Evolutionary conservation across 2,113 vertebrate species (phyloP), one percentile per base, ranked within the genome.

Genomic region (Haemorhous mexicanus): DNA sequence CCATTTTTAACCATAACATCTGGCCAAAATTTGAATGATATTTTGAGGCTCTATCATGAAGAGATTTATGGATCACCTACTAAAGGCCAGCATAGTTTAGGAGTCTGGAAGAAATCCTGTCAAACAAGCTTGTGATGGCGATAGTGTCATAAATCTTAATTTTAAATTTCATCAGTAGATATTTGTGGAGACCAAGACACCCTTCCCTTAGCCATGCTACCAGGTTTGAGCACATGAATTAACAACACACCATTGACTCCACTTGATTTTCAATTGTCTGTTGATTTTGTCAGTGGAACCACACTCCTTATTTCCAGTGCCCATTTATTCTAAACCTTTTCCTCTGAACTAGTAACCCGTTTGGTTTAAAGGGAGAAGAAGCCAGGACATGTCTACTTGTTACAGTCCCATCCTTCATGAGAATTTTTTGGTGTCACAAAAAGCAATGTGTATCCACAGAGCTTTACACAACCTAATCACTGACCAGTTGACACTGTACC

Each of bases 401-500:
- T 78, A 33, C 32, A 49, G 11, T 30, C 41, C 7, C 24, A n/a
- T 87, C 89, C 88, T 89, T 83, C 62, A 73, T 22, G 8, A 46
- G 21, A 53, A 43, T 32, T 74, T 87, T 94, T 88, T 90, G 15
- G 26, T 73, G 75, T 83, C 77, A 73, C 15, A 62, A 62, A 87
- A 87, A 79, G 6, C n/a, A 55, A 7, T 63, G 18, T 63, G 63
- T 74, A 56, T 63, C 75, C 41, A 64, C 59, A 94, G 39, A 87
- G 24, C 74, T 95, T 93, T 58, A 43, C 41, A 82, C 24, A 82
- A 81, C 49, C 44, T 94, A 75, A 84, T 70, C 78, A 94, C 87
- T 72, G 84, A 53, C 70, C 77, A 76, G 50, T 85, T 97, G 92
- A 94, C 70, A 64, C 75, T 35, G 47, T 91, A 43, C 75, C 84